phyloP scores from a whole-genome alignment of 2,797 vertebrate species.

The Platalea minor region DNA sequence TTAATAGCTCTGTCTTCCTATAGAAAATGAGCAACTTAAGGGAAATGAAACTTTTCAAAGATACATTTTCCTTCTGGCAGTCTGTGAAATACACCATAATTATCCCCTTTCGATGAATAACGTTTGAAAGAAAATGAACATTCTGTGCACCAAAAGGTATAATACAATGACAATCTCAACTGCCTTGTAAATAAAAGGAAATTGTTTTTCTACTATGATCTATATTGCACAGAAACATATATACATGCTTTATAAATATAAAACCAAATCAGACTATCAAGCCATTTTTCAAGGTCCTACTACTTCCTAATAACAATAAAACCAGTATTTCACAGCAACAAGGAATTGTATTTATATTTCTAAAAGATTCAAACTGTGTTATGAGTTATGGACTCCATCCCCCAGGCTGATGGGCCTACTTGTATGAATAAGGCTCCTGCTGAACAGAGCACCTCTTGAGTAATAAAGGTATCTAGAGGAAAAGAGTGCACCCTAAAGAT shows the following conservation, averaged over 20 bases:
- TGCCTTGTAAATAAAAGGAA: slow-evolving; percentile 74
- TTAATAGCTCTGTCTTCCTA: slow-evolving; percentile 76
- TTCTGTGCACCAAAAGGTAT: slow-evolving; percentile 65
- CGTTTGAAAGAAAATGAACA: slow-evolving; percentile 65
- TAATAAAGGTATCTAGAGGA: background rate
- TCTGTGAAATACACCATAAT: slow-evolving; percentile 76
- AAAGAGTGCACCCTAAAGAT: background rate
- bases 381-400: background rate
- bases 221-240: slow-evolving; percentile 20
- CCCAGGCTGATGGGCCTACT: background rate
- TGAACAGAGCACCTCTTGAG: background rate
- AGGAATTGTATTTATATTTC: background rate
- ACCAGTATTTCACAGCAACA: background rate
- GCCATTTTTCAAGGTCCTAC: background rate
- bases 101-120: slow-evolving; percentile 73
- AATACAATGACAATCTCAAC: slow-evolving; percentile 64
- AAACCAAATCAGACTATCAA: slow-evolving; percentile 24
- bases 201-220: slow-evolving; percentile 67
- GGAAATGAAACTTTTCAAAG: slow-evolving; percentile 78
- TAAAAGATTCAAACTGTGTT: background rate
- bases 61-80: slow-evolving; percentile 77
- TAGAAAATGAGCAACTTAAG: slow-evolving; percentile 77
- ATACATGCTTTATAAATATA: slow-evolving; percentile 38
- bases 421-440: background rate
- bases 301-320: slow-evolving; percentile 36